These are phyloP conservation scores for Muscicapa striata DNA, from an alignment of 2,797 vertebrate genomes.

Conservation along the genomic window DNA sequence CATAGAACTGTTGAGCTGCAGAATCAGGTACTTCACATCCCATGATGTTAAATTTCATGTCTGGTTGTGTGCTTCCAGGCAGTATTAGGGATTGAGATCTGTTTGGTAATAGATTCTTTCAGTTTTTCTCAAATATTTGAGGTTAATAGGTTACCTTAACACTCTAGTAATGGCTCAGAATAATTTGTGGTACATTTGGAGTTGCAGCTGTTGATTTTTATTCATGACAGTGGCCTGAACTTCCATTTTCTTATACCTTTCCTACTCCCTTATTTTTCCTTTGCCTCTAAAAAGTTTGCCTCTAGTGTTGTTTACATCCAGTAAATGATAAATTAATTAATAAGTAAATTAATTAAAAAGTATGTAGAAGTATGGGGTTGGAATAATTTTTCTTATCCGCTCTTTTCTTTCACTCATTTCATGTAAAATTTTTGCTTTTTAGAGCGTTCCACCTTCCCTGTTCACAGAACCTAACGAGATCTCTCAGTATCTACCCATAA, in stretches of 20 bases:
- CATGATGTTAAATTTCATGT: not conserved
- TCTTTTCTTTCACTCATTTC: not conserved
- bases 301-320: not conserved
- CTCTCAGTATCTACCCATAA: slow-evolving; percentile 89
- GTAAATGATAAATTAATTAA: not conserved
- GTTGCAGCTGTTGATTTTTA: not conserved
- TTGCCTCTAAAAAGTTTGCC: not conserved
- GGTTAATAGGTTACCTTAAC: not conserved
- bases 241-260: not conserved
- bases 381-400: not conserved
- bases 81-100: not conserved
- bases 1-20: not conserved
- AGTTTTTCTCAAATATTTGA: not conserved
- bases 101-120: not conserved
- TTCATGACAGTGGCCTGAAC: not conserved
- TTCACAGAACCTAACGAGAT: slow-evolving; percentile 96
- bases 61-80: not conserved
- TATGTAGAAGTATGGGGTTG: not conserved
- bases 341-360: no score
- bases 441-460: slow-evolving; percentile 87
- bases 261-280: not conserved
- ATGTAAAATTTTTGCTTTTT: slow-evolving; percentile 42
- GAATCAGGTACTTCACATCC: not conserved
- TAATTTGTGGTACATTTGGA: not conserved
- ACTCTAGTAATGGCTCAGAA: not conserved